Evolutionary conservation across 2,113 vertebrate species (phyloP).

Genomic region (Channa maculata): DNA sequence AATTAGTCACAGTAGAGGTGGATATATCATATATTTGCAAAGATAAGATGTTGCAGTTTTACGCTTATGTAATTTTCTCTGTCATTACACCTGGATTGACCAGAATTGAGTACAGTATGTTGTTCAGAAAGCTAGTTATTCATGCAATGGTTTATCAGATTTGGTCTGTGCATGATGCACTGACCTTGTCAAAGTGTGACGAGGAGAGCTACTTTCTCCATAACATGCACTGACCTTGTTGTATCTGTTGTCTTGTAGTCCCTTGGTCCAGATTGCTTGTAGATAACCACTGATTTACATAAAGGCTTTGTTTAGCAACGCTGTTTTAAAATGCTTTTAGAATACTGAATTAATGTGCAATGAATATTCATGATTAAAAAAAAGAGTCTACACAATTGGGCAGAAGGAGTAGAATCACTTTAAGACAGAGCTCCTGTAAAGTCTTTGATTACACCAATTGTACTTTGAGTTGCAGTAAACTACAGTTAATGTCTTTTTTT

Average conservation of each 20-base stretch:
- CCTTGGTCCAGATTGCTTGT: constrained; percentile 65
- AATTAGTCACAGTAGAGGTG: constrained; percentile 22
- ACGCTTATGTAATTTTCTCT: constrained; percentile 5
- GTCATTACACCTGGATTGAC: not conserved
- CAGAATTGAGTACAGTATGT: not conserved
- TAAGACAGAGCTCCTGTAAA: constrained; percentile 1
- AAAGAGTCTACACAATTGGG: constrained; percentile 48
- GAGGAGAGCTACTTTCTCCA: constrained; percentile 40
- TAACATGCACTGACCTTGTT: constrained; percentile 64
- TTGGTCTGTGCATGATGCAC: constrained; percentile 25
- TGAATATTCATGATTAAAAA: constrained; percentile 74
- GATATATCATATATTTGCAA: constrained; percentile 5
- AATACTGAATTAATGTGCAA: constrained; percentile 76
- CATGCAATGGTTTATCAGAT: constrained; percentile 15
- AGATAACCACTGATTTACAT: constrained; percentile 73
- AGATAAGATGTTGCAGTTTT: not conserved
- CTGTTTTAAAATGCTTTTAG: constrained; percentile 61
- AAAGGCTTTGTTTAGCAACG: constrained; percentile 65
- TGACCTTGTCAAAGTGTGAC: constrained; percentile 74
- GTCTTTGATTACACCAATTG: constrained; percentile 48
- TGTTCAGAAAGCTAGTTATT: constrained; percentile 24
- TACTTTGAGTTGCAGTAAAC: constrained; percentile 36
- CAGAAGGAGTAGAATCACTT: constrained; percentile 1
- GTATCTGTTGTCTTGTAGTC: constrained; percentile 52
- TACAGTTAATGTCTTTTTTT: constrained; percentile 60